Evolutionary conservation across 2,888 invertebrate species (phyloP), one percentile per base, ranked within the genome.

Genomic region (Pyrrhia umbra): DNA sequence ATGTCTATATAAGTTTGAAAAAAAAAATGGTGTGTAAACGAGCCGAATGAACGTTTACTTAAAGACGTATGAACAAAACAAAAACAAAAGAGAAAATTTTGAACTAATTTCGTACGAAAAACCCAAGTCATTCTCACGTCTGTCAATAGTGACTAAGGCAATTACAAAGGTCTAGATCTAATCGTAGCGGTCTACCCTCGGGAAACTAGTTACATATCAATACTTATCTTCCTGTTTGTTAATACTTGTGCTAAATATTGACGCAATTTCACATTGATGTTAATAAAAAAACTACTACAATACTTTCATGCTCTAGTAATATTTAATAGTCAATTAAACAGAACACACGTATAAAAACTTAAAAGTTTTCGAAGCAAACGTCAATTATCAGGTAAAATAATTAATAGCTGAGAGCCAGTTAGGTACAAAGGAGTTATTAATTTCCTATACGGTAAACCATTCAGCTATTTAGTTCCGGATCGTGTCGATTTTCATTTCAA

Each of bases 401-500:
- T 46, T 39, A 47, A 34, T 15, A 25, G 2, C 15, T 18, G 1
- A 20, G 16, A 54, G 10, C 34, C 20, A n/a, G n/a, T 54, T 57
- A n/a, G n/a, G n/a, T n/a, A 16, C 40, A 25, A 66, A 55, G 50
- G n/a, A 10, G 37, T 51, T 61, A 51, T 46, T 54, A 66, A 71
- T 68, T 57, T 60, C 20, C 49, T 27, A 34, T 1, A 39, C 42
- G 40, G 43, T 15, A 34, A 58, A 63, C 52, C 20, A 49, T 63
- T 55, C 21, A 54, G 18, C 54, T 59, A 55, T 72, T 66, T 62
- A 59, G 49, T 68, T 43, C 23, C 23, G 13, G 16, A 10, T 18
- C 21, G 37, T 55, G 52, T 60, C 52, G 52, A 79, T 70, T 72
- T 80, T 75, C 55, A 68, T 74, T 75, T 78, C 65, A 72, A 80